A percentile compares a stretch with the other conserved stretches of the same genome.
Evolutionary conservation across 2,113 vertebrate genomes (phyloP).

Genomic region (Camarhynchus parvulus): DNA sequence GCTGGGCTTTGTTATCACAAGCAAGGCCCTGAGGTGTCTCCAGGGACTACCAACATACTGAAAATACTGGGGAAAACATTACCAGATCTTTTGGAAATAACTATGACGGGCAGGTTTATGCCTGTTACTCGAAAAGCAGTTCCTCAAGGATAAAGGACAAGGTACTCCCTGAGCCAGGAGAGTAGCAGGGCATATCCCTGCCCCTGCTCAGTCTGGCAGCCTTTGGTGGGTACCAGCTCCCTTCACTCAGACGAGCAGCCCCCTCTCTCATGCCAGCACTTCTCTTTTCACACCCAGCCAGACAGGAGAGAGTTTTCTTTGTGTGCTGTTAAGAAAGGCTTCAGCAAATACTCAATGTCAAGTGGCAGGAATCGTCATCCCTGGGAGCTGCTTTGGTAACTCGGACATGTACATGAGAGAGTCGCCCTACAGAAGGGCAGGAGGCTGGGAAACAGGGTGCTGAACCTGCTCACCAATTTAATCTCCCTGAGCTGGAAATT

Average conservation of each 20-base stretch:
- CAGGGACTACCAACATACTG: neutral
- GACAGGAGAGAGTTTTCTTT: neutral
- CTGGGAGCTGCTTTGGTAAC: neutral
- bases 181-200: accelerated
- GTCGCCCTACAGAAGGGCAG: neutral
- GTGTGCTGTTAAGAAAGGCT: neutral
- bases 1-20: neutral
- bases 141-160: neutral
- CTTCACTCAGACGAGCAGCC: accelerated
- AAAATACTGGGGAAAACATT: neutral
- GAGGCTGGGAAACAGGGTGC: neutral
- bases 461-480: neutral
- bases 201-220: neutral
- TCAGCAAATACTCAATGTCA: neutral
- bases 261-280: neutral
- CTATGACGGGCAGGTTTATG: accelerated
- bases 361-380: neutral
- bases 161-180: neutral
- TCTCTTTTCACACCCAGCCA: neutral
- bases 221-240: neutral
- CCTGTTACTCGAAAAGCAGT: neutral
- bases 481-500: neutral
- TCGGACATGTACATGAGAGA: accelerated
- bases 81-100: neutral
- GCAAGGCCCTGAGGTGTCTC: neutral